A percentile compares a stretch with the other conserved stretches of the same genome.
These are phyloP conservation scores for Philypnodon macrostomus DNA, from an alignment of 2,797 vertebrate species.

Conservation along the genomic window DNA sequence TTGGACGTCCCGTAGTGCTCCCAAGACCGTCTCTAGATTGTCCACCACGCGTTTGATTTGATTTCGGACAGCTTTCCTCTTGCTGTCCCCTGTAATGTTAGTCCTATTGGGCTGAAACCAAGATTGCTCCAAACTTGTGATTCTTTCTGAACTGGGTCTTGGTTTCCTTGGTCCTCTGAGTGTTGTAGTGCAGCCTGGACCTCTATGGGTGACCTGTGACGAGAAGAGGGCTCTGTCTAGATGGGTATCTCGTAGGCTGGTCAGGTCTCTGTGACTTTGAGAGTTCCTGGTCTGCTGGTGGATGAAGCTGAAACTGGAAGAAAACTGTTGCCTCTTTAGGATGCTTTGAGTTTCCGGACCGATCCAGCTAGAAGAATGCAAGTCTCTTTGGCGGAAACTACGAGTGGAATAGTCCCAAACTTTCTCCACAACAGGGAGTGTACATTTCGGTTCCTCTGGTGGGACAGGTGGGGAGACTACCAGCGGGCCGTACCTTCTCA, in stretches of 20 bases:
- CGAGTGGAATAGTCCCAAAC: conserved; percentile 54
- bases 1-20: conserved; percentile 75
- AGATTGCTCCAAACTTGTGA: conserved; percentile 41
- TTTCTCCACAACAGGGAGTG: conserved; percentile 56
- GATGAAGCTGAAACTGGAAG: conserved; percentile 56
- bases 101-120: conserved; percentile 27
- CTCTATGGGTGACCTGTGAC: conserved; percentile 57
- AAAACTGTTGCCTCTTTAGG: conserved; percentile 46
- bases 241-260: conserved; percentile 41
- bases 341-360: conserved; percentile 52
- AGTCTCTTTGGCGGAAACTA: conserved; percentile 48
- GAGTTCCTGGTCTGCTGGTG: conserved; percentile 49
- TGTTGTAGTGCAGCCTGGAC: conserved; percentile 27
- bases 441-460: conserved; percentile 55
- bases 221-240: conserved; percentile 64
- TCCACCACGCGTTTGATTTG: conserved; percentile 77
- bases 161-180: conserved; percentile 43
- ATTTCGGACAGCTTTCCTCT: conserved; percentile 67
- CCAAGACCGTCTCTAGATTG: conserved; percentile 77
- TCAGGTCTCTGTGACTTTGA: conserved; percentile 61
- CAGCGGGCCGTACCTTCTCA: conserved; percentile 61
- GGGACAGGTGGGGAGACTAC: conserved; percentile 41
- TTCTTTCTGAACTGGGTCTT: conserved; percentile 29
- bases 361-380: conserved; percentile 56
- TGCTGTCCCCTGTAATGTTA: conserved; percentile 21